Evolutionary conservation across 2,888 invertebrate species (phyloP), one percentile per base, ranked within the genome.

Genomic region (Ochropacha duplaris): DNA sequence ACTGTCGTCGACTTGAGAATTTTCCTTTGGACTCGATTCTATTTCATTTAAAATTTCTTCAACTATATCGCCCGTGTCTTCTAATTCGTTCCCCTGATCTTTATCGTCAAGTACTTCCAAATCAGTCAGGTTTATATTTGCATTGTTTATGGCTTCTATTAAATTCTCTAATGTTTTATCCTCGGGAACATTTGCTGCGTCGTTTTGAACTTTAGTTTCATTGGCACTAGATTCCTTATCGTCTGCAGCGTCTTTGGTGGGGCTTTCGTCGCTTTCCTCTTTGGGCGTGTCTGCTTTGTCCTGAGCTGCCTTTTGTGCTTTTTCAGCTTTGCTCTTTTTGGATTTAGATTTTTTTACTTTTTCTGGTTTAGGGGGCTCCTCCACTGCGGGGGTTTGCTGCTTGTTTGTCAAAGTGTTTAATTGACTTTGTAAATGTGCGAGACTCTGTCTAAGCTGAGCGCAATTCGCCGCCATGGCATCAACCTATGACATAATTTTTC

Each of bases 391-490:
- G 14, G 64, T 68, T n/a, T 72, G 72, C 56, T 86, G 81, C 62
- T 83, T 83, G 54, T 74, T 87, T 1, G 91, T 90, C 12, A 93
- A 74, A 0, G 86, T 87, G 65, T 94, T 94, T 62, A 94, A 81
- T 76, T 94, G 94, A 50, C 84, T 93, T 65, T 95, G 94, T 11
- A 95, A 78, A 62, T 94, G 93, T 1, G 94, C 93, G n/a, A 95
- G 79, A 22, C 94, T 94, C 71, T 94, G 93, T 57, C 94, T 92
- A 0, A 95, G 79, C 61, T 94, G 94, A 0, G 93, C 94, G 69
- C 95, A 94, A 71, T 94, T 94, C 0, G 93, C 93, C 0, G 94
- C 91, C 94, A 94, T 94, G 5, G 93, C 88, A 62, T 94, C 94
- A 57, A 94, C 93, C 93, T 94, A 66, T 6, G 62, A 68, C 44